Conservation (phyloP, 2,888 invertebrate species). For the Synanthedon andrenaeformis region DNA sequence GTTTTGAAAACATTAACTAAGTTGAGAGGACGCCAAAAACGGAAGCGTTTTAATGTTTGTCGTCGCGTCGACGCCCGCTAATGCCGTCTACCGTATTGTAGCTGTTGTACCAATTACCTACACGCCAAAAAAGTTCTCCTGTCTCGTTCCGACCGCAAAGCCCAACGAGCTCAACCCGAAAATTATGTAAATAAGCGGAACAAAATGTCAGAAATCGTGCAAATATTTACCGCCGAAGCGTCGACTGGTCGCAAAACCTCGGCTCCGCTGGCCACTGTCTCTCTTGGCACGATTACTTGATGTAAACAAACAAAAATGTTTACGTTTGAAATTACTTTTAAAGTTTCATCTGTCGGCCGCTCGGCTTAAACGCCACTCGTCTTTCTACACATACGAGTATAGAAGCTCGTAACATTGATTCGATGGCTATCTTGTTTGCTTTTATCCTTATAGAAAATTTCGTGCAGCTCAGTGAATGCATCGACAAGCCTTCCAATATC, state of each 20-base stretch:
- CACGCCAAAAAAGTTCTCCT: slow-evolving; percentile 38
- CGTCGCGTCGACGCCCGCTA: slow-evolving; percentile 13
- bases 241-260: slow-evolving; percentile 28
- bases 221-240: slow-evolving; percentile 37
- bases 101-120: slow-evolving; percentile 34
- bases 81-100: slow-evolving; percentile 31
- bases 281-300: slow-evolving; percentile 15
- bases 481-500: slow-evolving; percentile 65
- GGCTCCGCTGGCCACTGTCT: slow-evolving; percentile 25
- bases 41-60: slow-evolving; percentile 53
- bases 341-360: slow-evolving; percentile 25
- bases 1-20: slow-evolving; percentile 65
- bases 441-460: slow-evolving; percentile 71
- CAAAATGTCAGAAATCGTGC: slow-evolving; percentile 16
- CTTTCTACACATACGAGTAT: neutral
- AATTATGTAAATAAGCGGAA: slow-evolving; percentile 8
- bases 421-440: slow-evolving; percentile 68
- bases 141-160: slow-evolving; percentile 13
- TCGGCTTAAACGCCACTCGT: slow-evolving; percentile 19
- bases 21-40: slow-evolving; percentile 65
- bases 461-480: slow-evolving; percentile 66
- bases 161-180: slow-evolving; percentile 8
- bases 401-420: slow-evolving; percentile 42
- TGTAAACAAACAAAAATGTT: slow-evolving; percentile 36
- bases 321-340: slow-evolving; percentile 20